Percentiles rank a stretch among this genome's conserved stretches.
Evolutionary conservation across 2,113 vertebrate genomes (phyloP).

Genomic region (Mustela nigripes): DNA sequence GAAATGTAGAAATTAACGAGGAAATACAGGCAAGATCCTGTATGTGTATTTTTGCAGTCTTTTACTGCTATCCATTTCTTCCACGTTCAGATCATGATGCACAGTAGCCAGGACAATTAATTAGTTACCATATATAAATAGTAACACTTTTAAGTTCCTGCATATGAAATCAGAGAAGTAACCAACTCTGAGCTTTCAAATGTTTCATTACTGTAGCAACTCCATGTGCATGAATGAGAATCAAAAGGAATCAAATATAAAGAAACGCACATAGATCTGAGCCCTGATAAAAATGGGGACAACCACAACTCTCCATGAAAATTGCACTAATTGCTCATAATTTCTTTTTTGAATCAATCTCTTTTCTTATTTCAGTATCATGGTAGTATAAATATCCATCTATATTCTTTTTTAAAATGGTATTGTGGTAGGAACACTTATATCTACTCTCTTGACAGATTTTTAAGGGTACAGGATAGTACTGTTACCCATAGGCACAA

Average conservation of each 20-base stretch:
- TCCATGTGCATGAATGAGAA: slow-evolving; percentile 73
- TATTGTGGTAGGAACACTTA: not conserved
- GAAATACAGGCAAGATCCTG: slow-evolving; percentile 71
- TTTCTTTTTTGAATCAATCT: not conserved
- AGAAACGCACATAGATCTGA: slow-evolving; percentile 55
- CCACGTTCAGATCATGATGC: slow-evolving; percentile 61
- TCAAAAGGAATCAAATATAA: slow-evolving; percentile 79
- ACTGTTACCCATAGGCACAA: not conserved
- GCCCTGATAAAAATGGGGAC: slow-evolving; percentile 46
- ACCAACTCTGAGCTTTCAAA: slow-evolving; percentile 69
- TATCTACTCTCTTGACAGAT: not conserved
- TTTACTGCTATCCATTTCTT: slow-evolving; percentile 49
- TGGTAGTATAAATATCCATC: not conserved
- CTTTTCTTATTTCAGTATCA: not conserved
- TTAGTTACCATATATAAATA: slow-evolving; percentile 73
- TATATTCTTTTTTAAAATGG: not conserved
- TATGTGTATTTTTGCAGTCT: slow-evolving; percentile 3
- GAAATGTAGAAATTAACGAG: slow-evolving; percentile 74
- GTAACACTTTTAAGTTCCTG: slow-evolving; percentile 65
- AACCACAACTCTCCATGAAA: slow-evolving; percentile 49
- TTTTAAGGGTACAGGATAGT: not conserved
- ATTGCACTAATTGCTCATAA: slow-evolving; percentile 6
- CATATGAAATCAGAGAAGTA: slow-evolving; percentile 79
- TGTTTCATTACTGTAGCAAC: slow-evolving; percentile 79
- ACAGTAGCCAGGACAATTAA: slow-evolving; percentile 66